Evolutionary conservation across 2,888 invertebrate species (phyloP), one percentile per base, ranked within the genome.

Genomic region (Chloroclystis v-ata): DNA sequence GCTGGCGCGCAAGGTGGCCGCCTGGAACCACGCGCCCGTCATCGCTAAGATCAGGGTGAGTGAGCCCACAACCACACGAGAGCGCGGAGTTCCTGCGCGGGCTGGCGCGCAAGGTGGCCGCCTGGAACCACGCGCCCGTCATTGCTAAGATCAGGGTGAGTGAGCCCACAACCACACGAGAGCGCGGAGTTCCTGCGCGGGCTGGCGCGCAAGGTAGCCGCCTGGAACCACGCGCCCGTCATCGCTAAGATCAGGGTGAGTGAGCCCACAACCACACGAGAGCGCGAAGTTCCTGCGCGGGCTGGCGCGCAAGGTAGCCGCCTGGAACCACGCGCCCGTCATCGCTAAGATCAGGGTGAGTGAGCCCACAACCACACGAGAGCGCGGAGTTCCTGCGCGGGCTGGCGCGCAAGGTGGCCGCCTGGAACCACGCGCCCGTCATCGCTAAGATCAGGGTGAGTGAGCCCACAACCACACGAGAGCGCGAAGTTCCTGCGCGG

Each of bases 31-130:
- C 4, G 39, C 53, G n/a, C 80, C 82, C 0, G 59, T 78, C 29
- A 72, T 82, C 38, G 61, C 80, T 3, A 79, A 77, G 49, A 74
- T 80, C 62, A 65, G 80, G 80, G 83, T 82, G 52, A 10, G n/a
- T 92, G 43, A 89, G 45, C 28, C 72, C 75, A 10, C 4, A 69
- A 67, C 50, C 53, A 61, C 38, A 55, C 70, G 0, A 61, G 40
- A 67, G 61, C 43, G 61, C 65, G 6, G 46, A 51, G 9, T 54
- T 64, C 25, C 10, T 59, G 6, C 38, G 28, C 7, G 26, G 33
- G 2, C 29, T 39, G 1, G 30, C 37, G 51, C n/a, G 10, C 20
- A 48, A 49, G 10, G 14, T 43, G 4, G 51, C 71, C 0, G 46
- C 67, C 0, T 73, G 75, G 73, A 75, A 71, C 54, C 59, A 58